These are phyloP conservation scores for Tromatobia lineatoria DNA, from an alignment of 2,888 invertebrate species.

Conservation along the genomic window DNA sequence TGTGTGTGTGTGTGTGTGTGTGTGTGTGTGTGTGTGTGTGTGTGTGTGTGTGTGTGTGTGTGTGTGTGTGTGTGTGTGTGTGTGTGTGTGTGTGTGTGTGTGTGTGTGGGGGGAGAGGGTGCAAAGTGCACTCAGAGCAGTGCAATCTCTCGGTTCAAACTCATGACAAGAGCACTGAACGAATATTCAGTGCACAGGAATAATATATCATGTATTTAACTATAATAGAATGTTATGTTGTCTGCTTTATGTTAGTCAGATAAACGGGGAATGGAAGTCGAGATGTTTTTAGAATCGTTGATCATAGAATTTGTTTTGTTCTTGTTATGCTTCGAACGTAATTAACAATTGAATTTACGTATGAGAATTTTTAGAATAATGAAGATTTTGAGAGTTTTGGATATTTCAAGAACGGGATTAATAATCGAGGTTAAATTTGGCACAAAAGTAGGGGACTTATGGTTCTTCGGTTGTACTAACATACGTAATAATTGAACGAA, in stretches of 20 bases:
- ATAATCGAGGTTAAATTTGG: too few species aligned
- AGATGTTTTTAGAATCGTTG: neutral
- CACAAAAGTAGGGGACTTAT: too few species aligned
- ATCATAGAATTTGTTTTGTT: neutral
- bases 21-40: neutral
- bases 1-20: neutral
- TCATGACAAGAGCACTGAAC: neutral
- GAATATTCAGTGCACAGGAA: neutral
- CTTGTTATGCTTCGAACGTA: neutral
- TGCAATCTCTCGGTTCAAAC: constrained; percentile 12
- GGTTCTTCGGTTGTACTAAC: too few species aligned
- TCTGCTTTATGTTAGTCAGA: neutral
- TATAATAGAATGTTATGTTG: neutral
- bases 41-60: neutral
- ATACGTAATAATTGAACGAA: too few species aligned
- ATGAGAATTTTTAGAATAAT: neutral
- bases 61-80: neutral
- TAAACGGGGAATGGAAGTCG: neutral
- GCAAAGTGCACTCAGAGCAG: constrained; percentile 37
- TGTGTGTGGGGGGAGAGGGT: neutral
- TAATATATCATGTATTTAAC: neutral
- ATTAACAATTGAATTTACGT: neutral
- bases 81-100: neutral
- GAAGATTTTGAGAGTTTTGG: neutral
- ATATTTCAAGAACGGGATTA: neutral